Evolutionary conservation across 2,113 vertebrate genomes (phyloP).

Genomic region (Amblyornis subalaris): DNA sequence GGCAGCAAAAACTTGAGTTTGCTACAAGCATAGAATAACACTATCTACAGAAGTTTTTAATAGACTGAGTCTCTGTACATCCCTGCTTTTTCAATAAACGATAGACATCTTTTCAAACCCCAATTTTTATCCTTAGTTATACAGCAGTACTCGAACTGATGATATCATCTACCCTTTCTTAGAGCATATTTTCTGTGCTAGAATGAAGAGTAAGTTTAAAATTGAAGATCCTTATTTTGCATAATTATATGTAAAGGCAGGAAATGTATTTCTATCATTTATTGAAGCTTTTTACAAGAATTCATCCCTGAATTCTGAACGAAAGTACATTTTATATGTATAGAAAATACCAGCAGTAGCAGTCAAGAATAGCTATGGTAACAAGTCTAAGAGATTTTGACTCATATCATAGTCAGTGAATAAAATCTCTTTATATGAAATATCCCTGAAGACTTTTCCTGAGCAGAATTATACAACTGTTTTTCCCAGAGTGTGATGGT

Average conservation of each 20-base stretch:
- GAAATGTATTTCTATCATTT: constrained; percentile 47
- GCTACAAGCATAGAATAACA: neutral
- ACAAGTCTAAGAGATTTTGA: constrained; percentile 51
- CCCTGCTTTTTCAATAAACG: constrained; percentile 35
- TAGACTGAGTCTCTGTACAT: neutral
- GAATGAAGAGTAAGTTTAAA: constrained; percentile 35
- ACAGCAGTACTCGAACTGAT: neutral
- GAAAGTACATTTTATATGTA: constrained; percentile 49
- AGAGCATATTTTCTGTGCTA: constrained; percentile 4
- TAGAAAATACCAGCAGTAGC: constrained; percentile 44
- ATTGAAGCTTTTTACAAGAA: constrained; percentile 25
- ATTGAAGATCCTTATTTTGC: constrained; percentile 46
- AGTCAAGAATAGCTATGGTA: constrained; percentile 49
- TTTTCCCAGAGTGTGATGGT: constrained; percentile 5
- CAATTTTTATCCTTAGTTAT: constrained; percentile 21
- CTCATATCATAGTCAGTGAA: constrained; percentile 52
- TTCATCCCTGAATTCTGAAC: neutral
- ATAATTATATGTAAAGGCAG: constrained; percentile 47
- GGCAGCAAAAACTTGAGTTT: neutral
- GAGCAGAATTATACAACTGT: constrained; percentile 44
- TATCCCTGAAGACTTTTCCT: constrained; percentile 23
- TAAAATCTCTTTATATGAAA: constrained; percentile 38
- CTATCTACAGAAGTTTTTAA: constrained; percentile 33
- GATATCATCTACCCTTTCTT: constrained; percentile 18
- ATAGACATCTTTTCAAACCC: constrained; percentile 45